Conservation (phyloP, 2,888 invertebrate species). For the Diarsia rubi region DNA sequence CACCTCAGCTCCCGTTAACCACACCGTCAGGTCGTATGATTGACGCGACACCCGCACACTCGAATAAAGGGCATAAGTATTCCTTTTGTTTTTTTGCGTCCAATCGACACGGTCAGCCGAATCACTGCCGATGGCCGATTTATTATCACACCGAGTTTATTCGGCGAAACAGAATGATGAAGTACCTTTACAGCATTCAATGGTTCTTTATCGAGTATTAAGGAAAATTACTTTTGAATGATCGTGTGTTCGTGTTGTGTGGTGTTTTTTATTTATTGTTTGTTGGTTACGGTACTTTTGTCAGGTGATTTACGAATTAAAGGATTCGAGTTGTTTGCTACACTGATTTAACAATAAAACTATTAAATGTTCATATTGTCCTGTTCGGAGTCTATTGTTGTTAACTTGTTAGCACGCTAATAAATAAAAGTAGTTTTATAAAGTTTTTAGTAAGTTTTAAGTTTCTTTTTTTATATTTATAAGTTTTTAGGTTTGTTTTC, state of each 20-base stretch:
- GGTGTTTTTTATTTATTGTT: conserved; percentile 52
- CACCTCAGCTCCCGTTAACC: conserved; percentile 41
- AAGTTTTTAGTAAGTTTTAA: no score
- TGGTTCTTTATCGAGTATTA: conserved; percentile 61
- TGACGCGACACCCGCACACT: conserved; percentile 78
- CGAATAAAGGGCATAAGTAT: conserved; percentile 66
- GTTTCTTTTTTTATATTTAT: no score
- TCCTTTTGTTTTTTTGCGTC: conserved; percentile 74
- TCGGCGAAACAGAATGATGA: conserved; percentile 74
- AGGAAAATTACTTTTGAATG: conserved; percentile 67
- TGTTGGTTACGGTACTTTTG: conserved; percentile 46
- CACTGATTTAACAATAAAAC: neutral
- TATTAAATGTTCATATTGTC: neutral
- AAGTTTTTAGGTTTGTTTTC: no score
- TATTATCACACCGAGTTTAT: conserved; percentile 74
- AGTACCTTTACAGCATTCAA: conserved; percentile 47
- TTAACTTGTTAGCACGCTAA: neutral
- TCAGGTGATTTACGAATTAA: conserved; percentile 2
- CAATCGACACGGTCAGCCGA: conserved; percentile 67
- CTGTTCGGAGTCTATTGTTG: neutral
- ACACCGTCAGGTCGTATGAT: conserved; percentile 71
- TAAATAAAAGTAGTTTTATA: neutral
- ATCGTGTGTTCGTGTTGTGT: conserved; percentile 56
- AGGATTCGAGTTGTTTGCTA: neutral
- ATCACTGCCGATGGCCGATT: conserved; percentile 74